Conservation (phyloP, 2,797 vertebrate species). For the Enteromius viviparus region DNA sequence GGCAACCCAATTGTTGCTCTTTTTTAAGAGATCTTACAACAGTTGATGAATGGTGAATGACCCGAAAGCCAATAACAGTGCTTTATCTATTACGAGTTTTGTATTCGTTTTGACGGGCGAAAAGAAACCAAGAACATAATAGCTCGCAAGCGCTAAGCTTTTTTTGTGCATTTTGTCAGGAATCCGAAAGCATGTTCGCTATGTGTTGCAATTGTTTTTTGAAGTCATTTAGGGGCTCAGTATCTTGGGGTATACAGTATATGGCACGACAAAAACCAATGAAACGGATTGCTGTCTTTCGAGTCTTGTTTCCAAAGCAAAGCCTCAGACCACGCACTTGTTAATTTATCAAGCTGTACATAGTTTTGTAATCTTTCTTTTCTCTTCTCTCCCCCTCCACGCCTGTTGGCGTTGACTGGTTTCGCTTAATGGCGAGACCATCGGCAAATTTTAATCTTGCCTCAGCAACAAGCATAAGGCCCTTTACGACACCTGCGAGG, state of each 20-base stretch:
- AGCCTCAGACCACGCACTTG: constrained; percentile 80
- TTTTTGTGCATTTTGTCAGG: constrained; percentile 78
- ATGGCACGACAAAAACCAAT: constrained; percentile 71
- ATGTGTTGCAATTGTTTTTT: constrained; percentile 79
- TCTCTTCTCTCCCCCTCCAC: constrained; percentile 50
- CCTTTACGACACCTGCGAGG: constrained; percentile 40
- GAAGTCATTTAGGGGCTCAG: constrained; percentile 75
- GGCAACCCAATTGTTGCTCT: constrained; percentile 76
- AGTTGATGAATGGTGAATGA: constrained; percentile 73
- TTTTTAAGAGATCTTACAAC: constrained; percentile 63
- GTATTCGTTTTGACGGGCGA: constrained; percentile 48
- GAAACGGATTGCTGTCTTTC: constrained; percentile 70
- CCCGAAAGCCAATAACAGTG: constrained; percentile 70
- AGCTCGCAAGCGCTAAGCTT: constrained; percentile 75
- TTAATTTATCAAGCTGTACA: constrained; percentile 83
- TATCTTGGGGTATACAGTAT: constrained; percentile 71
- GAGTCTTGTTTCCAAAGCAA: constrained; percentile 78
- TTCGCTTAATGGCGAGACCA: constrained; percentile 72
- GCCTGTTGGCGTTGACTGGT: constrained; percentile 60
- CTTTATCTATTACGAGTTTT: constrained; percentile 73
- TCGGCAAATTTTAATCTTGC: constrained; percentile 69
- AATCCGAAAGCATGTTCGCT: constrained; percentile 83
- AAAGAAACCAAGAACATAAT: constrained; percentile 69
- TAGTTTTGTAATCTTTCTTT: constrained; percentile 77
- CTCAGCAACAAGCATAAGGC: constrained; percentile 49